Evolutionary conservation across 2,113 vertebrate species (phyloP).

Genomic region (Globicephala melas): DNA sequence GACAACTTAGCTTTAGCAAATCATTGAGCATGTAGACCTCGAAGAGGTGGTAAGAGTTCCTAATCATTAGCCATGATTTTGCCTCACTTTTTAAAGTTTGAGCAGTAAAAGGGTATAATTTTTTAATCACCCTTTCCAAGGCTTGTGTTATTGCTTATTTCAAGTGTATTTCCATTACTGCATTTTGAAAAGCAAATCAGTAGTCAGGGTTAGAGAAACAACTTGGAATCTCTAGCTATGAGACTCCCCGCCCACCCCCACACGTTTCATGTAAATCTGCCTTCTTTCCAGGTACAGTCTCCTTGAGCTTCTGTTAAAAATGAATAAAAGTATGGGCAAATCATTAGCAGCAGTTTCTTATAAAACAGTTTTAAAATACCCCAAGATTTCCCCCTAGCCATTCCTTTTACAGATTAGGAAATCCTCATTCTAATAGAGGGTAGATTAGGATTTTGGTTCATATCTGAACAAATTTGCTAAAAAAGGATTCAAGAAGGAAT

Average conservation of each 20-base stretch:
- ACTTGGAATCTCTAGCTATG: neutral
- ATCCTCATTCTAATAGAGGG: neutral
- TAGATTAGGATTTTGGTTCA: neutral
- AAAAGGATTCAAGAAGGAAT: neutral
- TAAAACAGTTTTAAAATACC: neutral
- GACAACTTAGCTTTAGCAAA: neutral
- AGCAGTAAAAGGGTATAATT: neutral
- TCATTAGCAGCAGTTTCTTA: neutral
- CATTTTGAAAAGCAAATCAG: constrained; percentile 10
- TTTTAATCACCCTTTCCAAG: neutral
- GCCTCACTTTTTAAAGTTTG: neutral
- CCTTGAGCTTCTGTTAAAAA: neutral
- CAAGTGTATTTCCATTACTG: neutral
- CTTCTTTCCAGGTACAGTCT: neutral
- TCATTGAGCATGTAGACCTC: neutral
- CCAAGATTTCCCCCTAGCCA: neutral
- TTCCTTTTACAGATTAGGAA: neutral
- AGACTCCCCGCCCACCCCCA: neutral
- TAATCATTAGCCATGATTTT: neutral
- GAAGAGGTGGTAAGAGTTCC: neutral
- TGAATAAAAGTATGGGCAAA: neutral
- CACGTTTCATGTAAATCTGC: neutral
- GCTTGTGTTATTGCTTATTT: neutral
- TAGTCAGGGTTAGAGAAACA: neutral
- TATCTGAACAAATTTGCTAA: neutral